These are phyloP conservation scores for Limenitis camilla DNA, from an alignment of 2,888 invertebrate genomes.

Conservation along the genomic window DNA sequence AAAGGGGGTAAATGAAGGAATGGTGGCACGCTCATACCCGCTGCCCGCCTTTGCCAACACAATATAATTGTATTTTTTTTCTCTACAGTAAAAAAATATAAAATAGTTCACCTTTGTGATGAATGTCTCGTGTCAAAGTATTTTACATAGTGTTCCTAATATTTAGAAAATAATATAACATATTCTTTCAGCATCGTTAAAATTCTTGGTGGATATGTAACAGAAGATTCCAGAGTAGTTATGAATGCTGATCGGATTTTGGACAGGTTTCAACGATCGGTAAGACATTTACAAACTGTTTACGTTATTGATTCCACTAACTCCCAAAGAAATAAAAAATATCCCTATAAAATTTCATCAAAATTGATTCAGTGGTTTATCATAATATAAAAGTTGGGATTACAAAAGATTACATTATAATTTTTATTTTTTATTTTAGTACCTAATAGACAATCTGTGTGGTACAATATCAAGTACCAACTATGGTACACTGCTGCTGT, in stretches of 20 bases:
- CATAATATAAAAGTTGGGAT: neutral
- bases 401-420: neutral
- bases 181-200: constrained; percentile 43
- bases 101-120: no score
- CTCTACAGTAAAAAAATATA: no score
- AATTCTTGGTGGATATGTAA: constrained; percentile 49
- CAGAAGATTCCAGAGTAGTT: constrained; percentile 41
- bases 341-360: no score
- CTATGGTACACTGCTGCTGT: constrained; percentile 69
- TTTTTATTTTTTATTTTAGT: constrained; percentile 43
- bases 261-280: constrained; percentile 67
- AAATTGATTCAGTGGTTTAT: no score
- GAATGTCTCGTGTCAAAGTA: no score
- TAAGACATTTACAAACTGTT: constrained; percentile 29
- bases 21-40: no score
- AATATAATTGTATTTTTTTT: no score
- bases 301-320: neutral
- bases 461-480: constrained; percentile 49
- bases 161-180: no score
- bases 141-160: no score
- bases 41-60: no score
- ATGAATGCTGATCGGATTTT: constrained; percentile 51
- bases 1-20: no score
- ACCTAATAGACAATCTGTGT: constrained; percentile 53
- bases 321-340: no score